A percentile compares a stretch with the other conserved stretches of the same genome.
These are phyloP conservation scores for Dynastes tityus DNA, from an alignment of 2,888 invertebrate species.

Conservation along the genomic window DNA sequence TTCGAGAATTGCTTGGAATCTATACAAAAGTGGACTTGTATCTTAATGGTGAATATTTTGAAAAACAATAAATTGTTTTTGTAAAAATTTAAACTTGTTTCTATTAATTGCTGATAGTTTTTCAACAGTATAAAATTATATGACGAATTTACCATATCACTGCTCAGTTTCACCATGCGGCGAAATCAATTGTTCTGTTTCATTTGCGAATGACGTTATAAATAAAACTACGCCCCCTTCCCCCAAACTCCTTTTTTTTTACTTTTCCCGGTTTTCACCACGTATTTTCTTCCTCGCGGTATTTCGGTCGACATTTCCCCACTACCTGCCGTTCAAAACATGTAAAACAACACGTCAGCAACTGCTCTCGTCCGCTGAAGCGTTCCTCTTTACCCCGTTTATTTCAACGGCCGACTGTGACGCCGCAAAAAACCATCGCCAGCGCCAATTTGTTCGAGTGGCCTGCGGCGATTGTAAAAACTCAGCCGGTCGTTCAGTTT, in stretches of 20 bases:
- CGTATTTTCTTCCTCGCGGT: not conserved
- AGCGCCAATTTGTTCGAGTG: conserved; percentile 34
- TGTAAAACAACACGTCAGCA: conserved; percentile 6
- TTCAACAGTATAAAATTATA: too few species aligned
- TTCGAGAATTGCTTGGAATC: too few species aligned
- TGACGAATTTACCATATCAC: too few species aligned
- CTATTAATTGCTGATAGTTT: too few species aligned
- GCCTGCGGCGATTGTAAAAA: conserved; percentile 42
- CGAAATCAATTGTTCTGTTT: not conserved
- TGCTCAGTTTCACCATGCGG: too few species aligned
- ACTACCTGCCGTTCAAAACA: not conserved
- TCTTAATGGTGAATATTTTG: too few species aligned
- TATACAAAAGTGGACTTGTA: too few species aligned
- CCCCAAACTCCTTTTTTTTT: not conserved
- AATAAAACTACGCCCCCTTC: not conserved
- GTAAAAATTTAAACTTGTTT: too few species aligned
- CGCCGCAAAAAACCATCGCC: conserved; percentile 22
- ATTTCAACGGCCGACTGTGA: not conserved
- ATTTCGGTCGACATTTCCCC: not conserved
- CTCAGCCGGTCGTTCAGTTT: conserved; percentile 38
- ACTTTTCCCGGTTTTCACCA: too few species aligned
- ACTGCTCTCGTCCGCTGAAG: not conserved
- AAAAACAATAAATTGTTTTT: too few species aligned
- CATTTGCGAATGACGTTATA: not conserved
- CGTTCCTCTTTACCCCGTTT: not conserved